Conservation (phyloP, 2,888 invertebrate genomes). For the Lomographa bimaculata region DNA sequence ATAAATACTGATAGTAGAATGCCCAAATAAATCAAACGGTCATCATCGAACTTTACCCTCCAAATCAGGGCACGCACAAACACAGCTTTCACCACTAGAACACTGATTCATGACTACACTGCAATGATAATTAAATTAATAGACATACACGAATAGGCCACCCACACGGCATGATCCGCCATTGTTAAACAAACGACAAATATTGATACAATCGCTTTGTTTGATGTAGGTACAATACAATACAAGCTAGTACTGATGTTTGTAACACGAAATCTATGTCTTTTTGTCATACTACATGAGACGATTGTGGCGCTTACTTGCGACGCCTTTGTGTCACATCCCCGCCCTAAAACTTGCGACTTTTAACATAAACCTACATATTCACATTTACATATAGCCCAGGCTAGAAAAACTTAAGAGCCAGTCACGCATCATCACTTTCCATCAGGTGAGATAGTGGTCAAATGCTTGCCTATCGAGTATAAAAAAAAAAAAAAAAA, state of each 20-base stretch:
- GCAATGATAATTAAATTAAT: constrained; percentile 73
- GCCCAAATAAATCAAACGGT: constrained; percentile 7
- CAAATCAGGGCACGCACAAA: constrained; percentile 21
- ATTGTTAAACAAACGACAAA: constrained; percentile 73
- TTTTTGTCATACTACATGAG: neutral
- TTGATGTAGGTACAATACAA: constrained; percentile 45
- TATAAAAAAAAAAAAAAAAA: too few relatives aligned
- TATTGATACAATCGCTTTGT: constrained; percentile 67
- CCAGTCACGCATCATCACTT: too few relatives aligned
- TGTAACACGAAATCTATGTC: constrained; percentile 6
- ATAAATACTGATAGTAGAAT: too few relatives aligned
- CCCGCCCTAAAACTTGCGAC: too few relatives aligned
- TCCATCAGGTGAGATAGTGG: too few relatives aligned
- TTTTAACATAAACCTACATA: too few relatives aligned
- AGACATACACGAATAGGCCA: constrained; percentile 57
- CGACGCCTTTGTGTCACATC: too few relatives aligned
- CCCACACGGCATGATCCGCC: constrained; percentile 59
- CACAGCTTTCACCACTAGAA: constrained; percentile 44
- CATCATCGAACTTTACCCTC: constrained; percentile 19
- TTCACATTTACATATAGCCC: too few relatives aligned
- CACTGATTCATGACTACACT: constrained; percentile 48
- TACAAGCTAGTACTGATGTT: constrained; percentile 18
- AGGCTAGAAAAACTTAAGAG: too few relatives aligned
- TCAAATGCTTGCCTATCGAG: too few relatives aligned
- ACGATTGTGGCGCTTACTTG: too few relatives aligned